phyloP scores from a whole-genome alignment of 1,140 invertebrate species.

The Trissolcus basalis region DNA sequence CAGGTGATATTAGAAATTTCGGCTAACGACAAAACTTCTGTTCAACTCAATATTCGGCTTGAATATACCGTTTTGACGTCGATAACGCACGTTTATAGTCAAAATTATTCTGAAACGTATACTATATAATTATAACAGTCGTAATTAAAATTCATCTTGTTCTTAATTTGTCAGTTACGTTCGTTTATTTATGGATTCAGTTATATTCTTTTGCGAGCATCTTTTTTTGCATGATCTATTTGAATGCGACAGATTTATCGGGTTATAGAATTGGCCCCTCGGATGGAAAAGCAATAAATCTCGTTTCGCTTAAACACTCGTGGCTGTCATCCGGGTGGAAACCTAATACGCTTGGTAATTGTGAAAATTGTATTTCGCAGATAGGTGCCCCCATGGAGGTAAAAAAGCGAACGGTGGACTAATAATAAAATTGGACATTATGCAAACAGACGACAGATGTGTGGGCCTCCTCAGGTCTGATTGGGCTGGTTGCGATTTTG shows the following conservation, averaged over 20 bases:
- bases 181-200: too few species aligned
- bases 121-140: too few species aligned
- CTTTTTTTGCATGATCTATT: constrained; percentile 2
- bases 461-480: constrained; percentile 31
- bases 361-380: constrained; percentile 38
- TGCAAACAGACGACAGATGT: constrained; percentile 58
- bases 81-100: constrained; percentile 16
- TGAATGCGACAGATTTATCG: constrained; percentile 30
- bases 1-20: constrained; percentile 56
- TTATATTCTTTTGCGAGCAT: neutral
- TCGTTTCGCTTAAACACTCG: constrained; percentile 30
- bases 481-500: constrained; percentile 5
- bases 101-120: constrained; percentile 10
- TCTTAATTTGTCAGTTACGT: too few species aligned
- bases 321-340: constrained; percentile 20
- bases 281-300: constrained; percentile 33
- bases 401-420: constrained; percentile 20
- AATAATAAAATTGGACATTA: constrained; percentile 63
- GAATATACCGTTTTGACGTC: constrained; percentile 16
- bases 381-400: constrained; percentile 17
- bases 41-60: constrained; percentile 45
- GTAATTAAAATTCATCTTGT: too few species aligned
- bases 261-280: constrained; percentile 14
- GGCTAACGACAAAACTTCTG: constrained; percentile 52
- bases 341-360: constrained; percentile 48